These are phyloP conservation scores for Myzus persicae DNA, from an alignment of 1,140 invertebrate genomes.

Conservation along the genomic window DNA sequence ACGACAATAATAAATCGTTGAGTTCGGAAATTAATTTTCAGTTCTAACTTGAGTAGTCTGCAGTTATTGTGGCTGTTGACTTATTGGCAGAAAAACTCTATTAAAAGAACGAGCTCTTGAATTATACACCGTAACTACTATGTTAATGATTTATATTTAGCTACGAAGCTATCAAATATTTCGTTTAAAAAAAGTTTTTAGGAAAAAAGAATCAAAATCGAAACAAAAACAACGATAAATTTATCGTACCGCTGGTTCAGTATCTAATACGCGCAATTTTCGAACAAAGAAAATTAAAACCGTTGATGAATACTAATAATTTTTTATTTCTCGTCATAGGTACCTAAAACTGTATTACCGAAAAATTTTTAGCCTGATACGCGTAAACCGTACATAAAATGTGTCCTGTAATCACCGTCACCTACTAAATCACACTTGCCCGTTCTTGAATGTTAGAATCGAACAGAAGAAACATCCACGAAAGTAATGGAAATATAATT, in stretches of 20 bases:
- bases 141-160: neutral
- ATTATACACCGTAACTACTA: neutral
- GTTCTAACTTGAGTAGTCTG: neutral
- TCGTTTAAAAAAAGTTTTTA: neutral
- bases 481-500: slow-evolving; percentile 3
- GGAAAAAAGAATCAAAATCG: neutral
- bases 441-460: neutral
- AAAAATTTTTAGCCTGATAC: neutral
- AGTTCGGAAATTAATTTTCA: neutral
- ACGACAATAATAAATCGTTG: neutral
- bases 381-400: neutral
- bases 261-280: neutral
- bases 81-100: neutral
- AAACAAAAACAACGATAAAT: neutral
- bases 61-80: neutral
- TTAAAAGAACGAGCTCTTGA: neutral
- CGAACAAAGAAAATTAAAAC: neutral
- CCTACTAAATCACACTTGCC: neutral
- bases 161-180: neutral
- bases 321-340: neutral
- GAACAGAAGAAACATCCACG: neutral
- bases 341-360: neutral
- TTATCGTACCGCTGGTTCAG: neutral
- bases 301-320: neutral
- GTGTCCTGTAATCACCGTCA: neutral